Base-by-base conservation (phyloP, 1,140 invertebrate species). In the Pseudomyrmex pallidus region DNA sequence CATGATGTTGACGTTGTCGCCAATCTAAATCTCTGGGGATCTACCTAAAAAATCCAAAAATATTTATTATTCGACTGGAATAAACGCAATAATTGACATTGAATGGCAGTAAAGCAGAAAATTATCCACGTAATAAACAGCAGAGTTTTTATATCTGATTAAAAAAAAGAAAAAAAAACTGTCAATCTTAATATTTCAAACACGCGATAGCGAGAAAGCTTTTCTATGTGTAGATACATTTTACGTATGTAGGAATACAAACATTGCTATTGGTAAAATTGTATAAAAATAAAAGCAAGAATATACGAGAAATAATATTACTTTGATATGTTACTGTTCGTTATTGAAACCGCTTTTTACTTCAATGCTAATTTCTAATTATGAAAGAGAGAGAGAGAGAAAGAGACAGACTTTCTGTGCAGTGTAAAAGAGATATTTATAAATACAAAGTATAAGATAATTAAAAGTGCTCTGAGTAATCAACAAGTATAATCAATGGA, bases 11-110 rank as follows among this genome's bases (percentile, higher is more conserved):
- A 76, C 61, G 63, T 82, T 83, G 73, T 76, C 80, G 54, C 35
- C 78, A 59, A 88, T 64, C 15, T 68, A 68, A 63, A 87, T 88
- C 83, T 78, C 82, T 9, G 22, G 85, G 86, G 88, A 88, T 84
- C 56, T 67, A 80, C 59, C 66, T 50, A 48, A 22, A 56, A 44
- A 66, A 70, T n/a, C 35, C 48, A n/a, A 12, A 78, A 54, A 5
- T 25, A 5, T 25, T 35, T 22, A 20, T 80, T 52, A 48, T 59
- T 12, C 1, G 20, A 80, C 13, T n/a, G 3, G n/a, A 50, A 80
- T 46, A 56, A 74, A 48, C 1, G 12, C 35, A 15, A 80, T 46
- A 59, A 25, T 70, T 15, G 22, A 22, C 8, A n/a, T 35, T 57
- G 44, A n/a, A 48, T 44, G 22, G 2, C 22, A 17, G 2, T 61